Evolutionary conservation across 1,140 invertebrate genomes (phyloP), one percentile per base, ranked within the genome.

Genomic region (Hycleus cichorii): DNA sequence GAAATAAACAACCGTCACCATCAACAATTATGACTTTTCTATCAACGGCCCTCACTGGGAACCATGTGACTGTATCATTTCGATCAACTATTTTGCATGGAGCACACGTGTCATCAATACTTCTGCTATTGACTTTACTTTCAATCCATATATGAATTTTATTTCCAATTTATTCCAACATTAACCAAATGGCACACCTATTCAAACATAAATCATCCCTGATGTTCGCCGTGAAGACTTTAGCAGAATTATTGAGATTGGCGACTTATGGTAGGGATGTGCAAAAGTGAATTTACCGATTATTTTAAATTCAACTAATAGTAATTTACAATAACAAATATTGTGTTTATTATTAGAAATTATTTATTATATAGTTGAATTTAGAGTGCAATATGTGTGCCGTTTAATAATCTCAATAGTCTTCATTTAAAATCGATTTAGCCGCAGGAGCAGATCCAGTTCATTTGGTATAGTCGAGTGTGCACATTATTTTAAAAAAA

Each of bases 81-180:
- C 69, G 69, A 66, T 69, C 67, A 68, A 68, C 70, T 72, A 72
- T 72, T 72, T 72, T 72, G 70, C 70, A 72, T 72, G 70, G 70
- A 69, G 70, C 70, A 66, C 48, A 65, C 47, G 54, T 64, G 60
- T 51, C 52, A 53, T 49, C 59, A 62, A 59, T 66, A 56, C 65
- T 63, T 67, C 61, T 69, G 70, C 66, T 71, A 68, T 45, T 60
- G 52, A 69, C 69, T 70, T 69, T 62, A 53, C 65, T 50, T 48
- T 12, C 9, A 5, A 32, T 47, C 52, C 45, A 39, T 45, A 53
- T 32, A 18, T 46, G 40, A 32, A 25, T 48, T 18, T 56, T 56
- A 25, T 42, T 39, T 39, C 45, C 53, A 42, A 56, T 56, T 56
- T 40, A 27, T 32, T 55, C 52, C 45, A 24, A 24, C 46, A 39